Evolutionary conservation across 2,113 vertebrate genomes (phyloP).

Genomic region (Perccottus glenii): DNA sequence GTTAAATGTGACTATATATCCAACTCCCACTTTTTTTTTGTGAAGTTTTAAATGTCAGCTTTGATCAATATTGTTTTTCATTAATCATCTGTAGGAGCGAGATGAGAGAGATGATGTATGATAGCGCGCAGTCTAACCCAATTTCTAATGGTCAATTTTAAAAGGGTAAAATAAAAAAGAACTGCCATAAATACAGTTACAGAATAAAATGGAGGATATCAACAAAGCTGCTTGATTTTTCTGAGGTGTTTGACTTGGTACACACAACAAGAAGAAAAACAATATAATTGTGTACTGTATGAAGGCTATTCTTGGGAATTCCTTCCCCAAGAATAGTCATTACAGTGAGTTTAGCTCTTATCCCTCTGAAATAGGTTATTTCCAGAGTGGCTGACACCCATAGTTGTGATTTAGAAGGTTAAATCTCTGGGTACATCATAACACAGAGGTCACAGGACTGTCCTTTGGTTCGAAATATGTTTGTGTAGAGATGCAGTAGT

Average conservation of each 20-base stretch:
- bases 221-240: constrained; percentile 27
- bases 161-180: constrained; percentile 25
- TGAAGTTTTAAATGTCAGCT: constrained; percentile 34
- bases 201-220: background rate
- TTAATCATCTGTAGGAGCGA: constrained; percentile 32
- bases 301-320: too few relatives aligned
- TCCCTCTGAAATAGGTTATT: constrained; percentile 65
- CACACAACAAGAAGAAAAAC: constrained; percentile 13
- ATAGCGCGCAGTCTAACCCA: constrained; percentile 13
- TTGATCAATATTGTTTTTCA: constrained; percentile 45
- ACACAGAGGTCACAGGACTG: constrained; percentile 38
- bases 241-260: constrained; percentile 3
- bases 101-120: constrained; percentile 18
- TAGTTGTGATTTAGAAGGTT: constrained; percentile 42
- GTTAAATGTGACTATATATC: constrained; percentile 30
- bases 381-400: constrained; percentile 46
- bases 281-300: background rate
- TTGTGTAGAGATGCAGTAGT: background rate
- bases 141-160: constrained; percentile 37
- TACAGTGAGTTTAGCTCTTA: constrained; percentile 57
- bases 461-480: constrained; percentile 23
- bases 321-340: constrained; percentile 42
- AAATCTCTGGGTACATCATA: constrained; percentile 12
- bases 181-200: background rate
- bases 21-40: constrained; percentile 18